Evolutionary conservation across 35 echinoderm and acorn worm genomes (phyloP).

Genomic region (Heliocidaris erythrogramma): DNA sequence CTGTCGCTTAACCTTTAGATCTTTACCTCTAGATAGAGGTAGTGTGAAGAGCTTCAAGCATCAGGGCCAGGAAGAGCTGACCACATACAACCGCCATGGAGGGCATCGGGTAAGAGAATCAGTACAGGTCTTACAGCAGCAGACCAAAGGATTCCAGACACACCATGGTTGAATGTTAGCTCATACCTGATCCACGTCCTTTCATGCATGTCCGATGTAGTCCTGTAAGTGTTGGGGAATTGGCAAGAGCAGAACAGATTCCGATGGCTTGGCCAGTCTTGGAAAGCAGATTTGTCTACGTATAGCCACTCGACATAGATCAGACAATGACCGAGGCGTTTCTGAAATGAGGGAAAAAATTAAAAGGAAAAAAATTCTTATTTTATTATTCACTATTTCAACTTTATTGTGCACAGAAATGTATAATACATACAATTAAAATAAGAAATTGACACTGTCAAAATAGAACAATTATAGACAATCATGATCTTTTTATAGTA

Average conservation of each 20-base stretch:
- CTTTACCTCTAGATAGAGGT: too few species aligned
- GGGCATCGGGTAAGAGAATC: too few species aligned
- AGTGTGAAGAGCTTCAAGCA: too few species aligned
- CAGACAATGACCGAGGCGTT: neutral
- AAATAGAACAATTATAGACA: neutral
- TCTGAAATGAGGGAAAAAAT: neutral
- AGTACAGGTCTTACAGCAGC: too few species aligned
- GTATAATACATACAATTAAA: neutral
- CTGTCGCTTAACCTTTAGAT: too few species aligned
- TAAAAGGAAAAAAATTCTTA: neutral
- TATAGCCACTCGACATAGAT: neutral
- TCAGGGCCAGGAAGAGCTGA: too few species aligned
- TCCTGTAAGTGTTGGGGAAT: constrained; percentile 8
- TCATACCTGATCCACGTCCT: neutral
- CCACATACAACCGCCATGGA: too few species aligned
- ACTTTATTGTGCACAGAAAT: neutral
- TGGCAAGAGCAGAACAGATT: neutral
- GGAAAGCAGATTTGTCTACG: constrained; percentile 25
- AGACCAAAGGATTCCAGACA: too few species aligned
- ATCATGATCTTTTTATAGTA: too few species aligned
- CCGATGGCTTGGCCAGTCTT: neutral
- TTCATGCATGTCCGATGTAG: neutral
- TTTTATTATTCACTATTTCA: neutral
- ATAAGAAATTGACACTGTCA: neutral
- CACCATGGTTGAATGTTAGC: too few species aligned